Base-by-base conservation (phyloP, 1,140 invertebrate species). In the Micrasema minimum region DNA sequence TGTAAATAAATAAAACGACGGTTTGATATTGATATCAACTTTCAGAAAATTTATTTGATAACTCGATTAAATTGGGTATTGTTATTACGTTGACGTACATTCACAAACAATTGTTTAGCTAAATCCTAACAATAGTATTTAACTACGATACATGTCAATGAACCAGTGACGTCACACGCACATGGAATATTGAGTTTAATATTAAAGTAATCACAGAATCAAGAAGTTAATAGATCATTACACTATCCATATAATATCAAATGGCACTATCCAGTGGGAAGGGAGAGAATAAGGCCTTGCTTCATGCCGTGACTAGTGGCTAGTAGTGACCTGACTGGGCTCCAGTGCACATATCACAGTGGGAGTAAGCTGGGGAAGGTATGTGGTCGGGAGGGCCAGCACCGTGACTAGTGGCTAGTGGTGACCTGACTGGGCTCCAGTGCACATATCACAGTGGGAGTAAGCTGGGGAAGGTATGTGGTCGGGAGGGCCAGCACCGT, bases 181-280 rank as follows among this genome's bases (percentile, higher is more conserved):
- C 62, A 50, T 67, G 46, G 62, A 71, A 64, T 74, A 71, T 53
- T 71, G 18, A 57, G 46, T 74, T 71, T 65, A 72, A 69, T 43
- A 50, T 64, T 68, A 68, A 72, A 72, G 62, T 64, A 72, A 75
- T 75, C 74, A 75, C 74, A 75, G 74, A 72, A 72, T 75, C 70
- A 69, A 71, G 72, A 74, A 74, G 65, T 71, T 48, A 71, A 71
- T 71, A 71, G 65, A 69, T 67, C 65, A 26, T 64, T 71, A 67
- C 50, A 62, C 53, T 61, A 67, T 72, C 35, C 61, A 64, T 14
- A 67, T 69, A 69, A 59, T 69, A 59, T 69, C 66, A 70, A 62
- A 64, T 70, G 46, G 59, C 38, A 69, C 43, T 41, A 23, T 22
- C 35, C 12, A 55, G 50, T 31, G 51, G 66, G 53, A 37, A 14